A percentile compares a stretch with the other conserved stretches of the same genome.
Conservation (phyloP, 2,113 vertebrate genomes). For the Pogonocichla stellata region DNA sequence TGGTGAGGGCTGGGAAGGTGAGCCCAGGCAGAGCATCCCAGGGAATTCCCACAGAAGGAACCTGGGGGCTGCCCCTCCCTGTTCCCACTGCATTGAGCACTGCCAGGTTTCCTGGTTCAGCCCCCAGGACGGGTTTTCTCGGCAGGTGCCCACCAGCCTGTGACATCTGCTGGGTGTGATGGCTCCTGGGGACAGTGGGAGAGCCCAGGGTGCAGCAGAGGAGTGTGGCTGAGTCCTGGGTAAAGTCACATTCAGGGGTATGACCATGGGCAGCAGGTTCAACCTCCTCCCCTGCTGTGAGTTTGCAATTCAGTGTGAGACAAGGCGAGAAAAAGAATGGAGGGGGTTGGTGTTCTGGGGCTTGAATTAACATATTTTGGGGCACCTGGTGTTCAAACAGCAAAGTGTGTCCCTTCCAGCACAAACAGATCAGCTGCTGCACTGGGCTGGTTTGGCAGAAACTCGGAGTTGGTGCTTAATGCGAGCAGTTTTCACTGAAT, state of each 20-base stretch:
- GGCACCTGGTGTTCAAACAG: not conserved
- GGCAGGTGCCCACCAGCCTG: not conserved
- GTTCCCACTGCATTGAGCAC: fast-evolving
- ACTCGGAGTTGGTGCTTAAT: fast-evolving
- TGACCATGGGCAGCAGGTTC: not conserved
- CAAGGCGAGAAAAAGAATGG: not conserved
- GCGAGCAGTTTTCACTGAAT: not conserved
- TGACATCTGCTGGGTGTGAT: not conserved
- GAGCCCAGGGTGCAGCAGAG: not conserved
- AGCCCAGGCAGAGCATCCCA: not conserved
- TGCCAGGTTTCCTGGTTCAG: not conserved
- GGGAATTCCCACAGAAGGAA: fast-evolving
- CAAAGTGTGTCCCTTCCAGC: not conserved
- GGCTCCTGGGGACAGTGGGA: not conserved
- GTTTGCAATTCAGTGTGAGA: slow-evolving; percentile 20
- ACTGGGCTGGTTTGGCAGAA: not conserved
- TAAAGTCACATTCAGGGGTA: not conserved
- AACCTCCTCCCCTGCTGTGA: slow-evolving; percentile 15
- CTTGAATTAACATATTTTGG: not conserved
- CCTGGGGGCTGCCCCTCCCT: not conserved
- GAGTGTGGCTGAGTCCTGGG: not conserved
- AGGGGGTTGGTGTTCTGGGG: not conserved
- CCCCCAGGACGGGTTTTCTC: not conserved
- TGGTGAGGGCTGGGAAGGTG: not conserved
- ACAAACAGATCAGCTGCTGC: not conserved